Evolutionary conservation across 2,888 invertebrate genomes (phyloP), one percentile per base, ranked within the genome.

Genomic region (Plagodis pulveraria): DNA sequence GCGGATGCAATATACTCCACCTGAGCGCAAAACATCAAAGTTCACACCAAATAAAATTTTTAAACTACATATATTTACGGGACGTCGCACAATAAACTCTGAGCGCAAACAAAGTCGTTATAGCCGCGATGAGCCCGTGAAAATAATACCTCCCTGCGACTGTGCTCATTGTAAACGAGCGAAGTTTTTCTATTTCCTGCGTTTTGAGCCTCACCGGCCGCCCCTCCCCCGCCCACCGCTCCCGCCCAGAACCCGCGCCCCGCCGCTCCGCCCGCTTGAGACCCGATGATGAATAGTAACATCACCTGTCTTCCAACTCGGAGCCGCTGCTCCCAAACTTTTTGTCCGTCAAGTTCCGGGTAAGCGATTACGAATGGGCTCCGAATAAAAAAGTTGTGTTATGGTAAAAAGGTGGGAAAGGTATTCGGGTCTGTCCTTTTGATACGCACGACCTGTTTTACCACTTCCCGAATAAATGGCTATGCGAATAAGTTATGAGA

Each of bases 141-240:
- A 76, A 74, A 74, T 72, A 75, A 77, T 76, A 71, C 75, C 65
- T 68, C 56, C 51, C 38, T 41, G 73, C 75, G 74, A 67, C 66
- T 60, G 70, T 64, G 69, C 72, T 77, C 76, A 76, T 77, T 80
- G 78, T 76, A 79, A 82, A 83, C 76, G 82, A 81, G 73, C 76
- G 69, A 83, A 84, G 78, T 83, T 84, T 82, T 84, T 83, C 82
- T 83, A 83, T 83, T 83, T 82, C 78, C 82, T 77, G 70, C 65
- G 65, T 68, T 61, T 61, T 57, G 63, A 51, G 42, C 52, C 50
- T 48, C 48, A 62, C 50, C 50, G 59, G 48, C 36, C 59, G 40
- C 36, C 52, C 44, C 12, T 41, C 12, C 34, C 44, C 49, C 62
- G 63, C 63, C 54, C 51, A 32, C 36, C 48, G 11, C 42, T n/a